Evolutionary conservation across 2,113 vertebrate genomes (phyloP).

Genomic region (Anolis sagrei): DNA sequence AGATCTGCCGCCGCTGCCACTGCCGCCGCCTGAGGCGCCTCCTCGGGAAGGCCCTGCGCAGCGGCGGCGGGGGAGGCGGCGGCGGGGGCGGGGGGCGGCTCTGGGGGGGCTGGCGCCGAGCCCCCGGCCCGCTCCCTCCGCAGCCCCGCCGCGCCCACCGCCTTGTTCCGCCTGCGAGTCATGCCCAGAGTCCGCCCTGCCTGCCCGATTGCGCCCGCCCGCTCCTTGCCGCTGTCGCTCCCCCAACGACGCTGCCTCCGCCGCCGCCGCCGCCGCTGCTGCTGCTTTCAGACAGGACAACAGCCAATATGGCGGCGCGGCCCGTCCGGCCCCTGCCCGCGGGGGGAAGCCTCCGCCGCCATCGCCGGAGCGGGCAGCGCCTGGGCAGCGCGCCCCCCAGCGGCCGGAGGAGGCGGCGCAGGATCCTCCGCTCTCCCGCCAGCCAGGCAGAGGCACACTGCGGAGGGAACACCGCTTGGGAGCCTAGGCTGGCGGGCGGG

Average conservation of each 20-base stretch:
- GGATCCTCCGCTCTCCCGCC: too few relatives aligned
- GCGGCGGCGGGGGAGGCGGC: constrained; percentile 47
- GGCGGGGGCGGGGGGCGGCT: constrained; percentile 44
- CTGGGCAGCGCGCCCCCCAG: constrained; percentile 35
- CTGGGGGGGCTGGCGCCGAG: constrained; percentile 47
- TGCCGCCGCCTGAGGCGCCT: constrained; percentile 64
- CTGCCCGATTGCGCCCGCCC: too few relatives aligned
- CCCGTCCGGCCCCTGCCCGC: constrained; percentile 79
- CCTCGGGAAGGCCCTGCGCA: constrained; percentile 57
- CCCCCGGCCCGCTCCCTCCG: constrained; percentile 57
- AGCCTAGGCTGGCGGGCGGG: too few relatives aligned
- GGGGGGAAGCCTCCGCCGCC: constrained; percentile 70
- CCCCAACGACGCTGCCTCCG: too few relatives aligned
- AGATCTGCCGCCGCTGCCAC: constrained; percentile 78
- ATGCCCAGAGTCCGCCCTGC: constrained; percentile 63
- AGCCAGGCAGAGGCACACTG: too few relatives aligned
- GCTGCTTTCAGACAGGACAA: constrained; percentile 85
- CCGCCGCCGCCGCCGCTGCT: constrained; percentile 8
- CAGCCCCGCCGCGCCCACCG: constrained; percentile 42
- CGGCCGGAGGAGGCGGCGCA: constrained; percentile 34
- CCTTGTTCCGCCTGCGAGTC: constrained; percentile 91
- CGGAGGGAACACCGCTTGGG: too few relatives aligned
- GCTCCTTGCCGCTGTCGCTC: too few relatives aligned
- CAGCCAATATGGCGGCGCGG: constrained; percentile 95
- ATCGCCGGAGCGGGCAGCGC: constrained; percentile 66